phyloP scores from a whole-genome alignment of 2,797 vertebrate genomes.

The Carcharodon carcharias region DNA sequence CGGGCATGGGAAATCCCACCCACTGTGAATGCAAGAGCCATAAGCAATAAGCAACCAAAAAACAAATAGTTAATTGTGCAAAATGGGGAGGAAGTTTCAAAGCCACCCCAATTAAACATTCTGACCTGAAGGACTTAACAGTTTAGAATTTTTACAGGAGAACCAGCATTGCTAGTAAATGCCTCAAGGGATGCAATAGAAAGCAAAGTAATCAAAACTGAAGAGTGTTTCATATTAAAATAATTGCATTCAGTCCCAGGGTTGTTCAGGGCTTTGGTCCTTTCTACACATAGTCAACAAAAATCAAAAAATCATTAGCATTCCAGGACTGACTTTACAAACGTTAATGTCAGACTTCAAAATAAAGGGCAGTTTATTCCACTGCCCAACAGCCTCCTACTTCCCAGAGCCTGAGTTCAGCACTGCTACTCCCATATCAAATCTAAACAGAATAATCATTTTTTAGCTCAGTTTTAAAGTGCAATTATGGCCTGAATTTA shows the following conservation, averaged over 20 bases:
- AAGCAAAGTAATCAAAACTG: neutral
- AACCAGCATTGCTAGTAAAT: neutral
- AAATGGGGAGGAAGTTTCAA: neutral
- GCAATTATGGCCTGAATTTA: neutral
- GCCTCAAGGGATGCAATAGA: slow-evolving; percentile 21
- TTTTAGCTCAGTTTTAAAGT: neutral
- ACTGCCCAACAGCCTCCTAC: neutral
- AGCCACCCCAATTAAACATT: slow-evolving; percentile 5
- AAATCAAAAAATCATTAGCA: slow-evolving; percentile 28
- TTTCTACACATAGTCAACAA: neutral
- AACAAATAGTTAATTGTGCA: neutral
- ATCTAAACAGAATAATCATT: neutral
- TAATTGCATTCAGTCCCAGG: neutral
- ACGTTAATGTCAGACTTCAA: neutral
- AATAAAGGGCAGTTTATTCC: neutral
- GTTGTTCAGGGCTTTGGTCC: neutral
- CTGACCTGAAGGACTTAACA: neutral
- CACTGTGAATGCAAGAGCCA: neutral
- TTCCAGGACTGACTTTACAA: neutral
- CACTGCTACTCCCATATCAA: neutral
- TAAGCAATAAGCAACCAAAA: neutral
- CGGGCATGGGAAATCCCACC: no score
- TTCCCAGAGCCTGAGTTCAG: neutral
- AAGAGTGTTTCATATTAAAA: slow-evolving; percentile 7
- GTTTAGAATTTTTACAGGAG: slow-evolving; percentile 5